Evolutionary conservation across 2,888 invertebrate species (phyloP), one percentile per base, ranked within the genome.

Genomic region (Psylliodes chrysocephalus): DNA sequence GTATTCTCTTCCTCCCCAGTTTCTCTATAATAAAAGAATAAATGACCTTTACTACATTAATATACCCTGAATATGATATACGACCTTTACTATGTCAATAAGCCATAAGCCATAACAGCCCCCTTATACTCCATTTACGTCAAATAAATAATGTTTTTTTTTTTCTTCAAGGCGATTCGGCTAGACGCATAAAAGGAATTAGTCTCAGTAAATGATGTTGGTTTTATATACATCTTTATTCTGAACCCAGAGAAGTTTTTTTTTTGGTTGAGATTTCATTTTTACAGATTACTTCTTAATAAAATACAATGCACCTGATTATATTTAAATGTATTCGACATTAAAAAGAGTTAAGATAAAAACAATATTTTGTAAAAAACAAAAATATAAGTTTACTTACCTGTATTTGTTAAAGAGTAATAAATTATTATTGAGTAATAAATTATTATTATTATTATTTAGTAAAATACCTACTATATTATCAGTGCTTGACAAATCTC

Each of bases 41-140:
- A 44, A 19, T 44, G 44, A 44, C 44, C 44, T 44, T 44, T 44
- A 44, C 17, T 17, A 44, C 44, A 44, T 44, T 44, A 44, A 44
- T 17, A 18, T 44, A 44, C 17, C 44, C 44, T 10, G 44, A 10
- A 12, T 17, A 44, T 44, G 44, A 44, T 44, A 3, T 44, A 44
- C 14, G 14, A 19, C 44, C 44, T 44, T 44, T 44, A 44, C 44
- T 44, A 8, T 19, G 44, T 44, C 44, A 18, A 44, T 44, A 44
- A 44, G 44, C 19, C 44, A 19, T 44, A 44, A 44, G 19, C 44
- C 44, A 14, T 44, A 44, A 19, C 44, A 15, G 19, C 38, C 53
- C 53, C 38, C 22, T 53, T 40, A n/a, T n/a, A 15, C 38, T 52
- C 53, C 53, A 53, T 53, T 53, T 38, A 18, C 22, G 53, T 53